A percentile compares a stretch with the other conserved stretches of the same genome.
These are phyloP conservation scores for Orycteropus afer DNA, from an alignment of 2,113 vertebrate species.

Conservation along the genomic window DNA sequence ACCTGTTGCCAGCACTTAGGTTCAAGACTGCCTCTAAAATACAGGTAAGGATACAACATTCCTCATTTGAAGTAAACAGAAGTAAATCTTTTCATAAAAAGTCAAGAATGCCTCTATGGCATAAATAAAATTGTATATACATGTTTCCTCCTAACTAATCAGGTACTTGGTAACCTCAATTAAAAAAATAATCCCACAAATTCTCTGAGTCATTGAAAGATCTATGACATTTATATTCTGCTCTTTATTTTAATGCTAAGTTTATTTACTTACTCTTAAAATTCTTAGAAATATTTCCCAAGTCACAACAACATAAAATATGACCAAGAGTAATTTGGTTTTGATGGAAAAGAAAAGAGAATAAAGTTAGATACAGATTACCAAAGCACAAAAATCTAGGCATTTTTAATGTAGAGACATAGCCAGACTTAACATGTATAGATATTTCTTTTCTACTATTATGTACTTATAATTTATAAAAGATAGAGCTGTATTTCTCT, in stretches of 20 bases:
- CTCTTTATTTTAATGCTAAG: slow-evolving; percentile 19
- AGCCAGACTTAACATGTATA: neutral
- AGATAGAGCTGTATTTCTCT: neutral
- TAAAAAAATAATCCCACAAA: neutral
- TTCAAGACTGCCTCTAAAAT: slow-evolving; percentile 35
- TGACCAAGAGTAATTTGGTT: slow-evolving; percentile 15
- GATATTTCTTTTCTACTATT: neutral
- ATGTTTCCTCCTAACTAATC: neutral
- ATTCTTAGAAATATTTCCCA: neutral
- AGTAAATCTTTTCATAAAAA: slow-evolving; percentile 25
- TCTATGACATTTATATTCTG: slow-evolving; percentile 4
- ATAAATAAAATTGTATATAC: slow-evolving; percentile 16
- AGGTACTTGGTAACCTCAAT: neutral
- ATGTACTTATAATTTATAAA: neutral
- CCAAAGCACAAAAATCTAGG: slow-evolving; percentile 12
- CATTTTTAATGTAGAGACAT: neutral
- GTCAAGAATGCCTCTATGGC: slow-evolving; percentile 9
- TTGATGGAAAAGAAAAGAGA: neutral
- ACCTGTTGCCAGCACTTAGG: neutral
- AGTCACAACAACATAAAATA: neutral
- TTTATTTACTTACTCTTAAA: neutral
- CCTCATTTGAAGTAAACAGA: slow-evolving; percentile 26
- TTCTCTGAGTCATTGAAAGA: slow-evolving; percentile 20
- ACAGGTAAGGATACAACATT: neutral
- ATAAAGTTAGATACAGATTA: neutral